Conservation (phyloP, 2,888 invertebrate genomes). For the Helleia helle region DNA sequence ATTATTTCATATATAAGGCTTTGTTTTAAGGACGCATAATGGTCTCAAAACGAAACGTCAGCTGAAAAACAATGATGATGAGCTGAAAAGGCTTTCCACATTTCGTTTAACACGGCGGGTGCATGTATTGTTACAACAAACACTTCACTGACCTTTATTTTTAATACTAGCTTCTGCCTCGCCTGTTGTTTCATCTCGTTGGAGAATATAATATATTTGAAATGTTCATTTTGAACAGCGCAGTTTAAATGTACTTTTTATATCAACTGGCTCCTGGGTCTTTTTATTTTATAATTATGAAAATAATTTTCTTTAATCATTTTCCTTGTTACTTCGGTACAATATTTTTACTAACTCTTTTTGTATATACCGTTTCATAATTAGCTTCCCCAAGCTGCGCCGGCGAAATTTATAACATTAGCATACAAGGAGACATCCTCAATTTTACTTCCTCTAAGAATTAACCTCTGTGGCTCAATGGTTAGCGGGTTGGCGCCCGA, state of each 20-base stretch:
- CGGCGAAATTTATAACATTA: no score
- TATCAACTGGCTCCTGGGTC: neutral
- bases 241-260: neutral
- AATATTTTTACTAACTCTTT: neutral
- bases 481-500: no score
- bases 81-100: conserved; percentile 1
- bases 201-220: neutral
- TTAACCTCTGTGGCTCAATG: no score
- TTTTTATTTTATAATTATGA: neutral
- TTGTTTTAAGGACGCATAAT: neutral
- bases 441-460: no score
- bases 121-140: conserved; percentile 14
- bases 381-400: no score
- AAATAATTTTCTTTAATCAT: neutral
- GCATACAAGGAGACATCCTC: no score
- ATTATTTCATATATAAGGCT: neutral
- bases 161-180: conserved; percentile 17
- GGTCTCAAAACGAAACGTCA: neutral
- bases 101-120: conserved; percentile 15
- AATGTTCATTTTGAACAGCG: neutral
- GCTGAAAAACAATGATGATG: neutral
- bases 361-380: no score
- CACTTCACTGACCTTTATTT: conserved; percentile 17
- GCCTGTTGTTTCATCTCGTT: conserved; percentile 13
- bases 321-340: no score